These are phyloP conservation scores for Salvelinus fontinalis DNA, from an alignment of 2,113 vertebrate genomes.

Conservation along the genomic window DNA sequence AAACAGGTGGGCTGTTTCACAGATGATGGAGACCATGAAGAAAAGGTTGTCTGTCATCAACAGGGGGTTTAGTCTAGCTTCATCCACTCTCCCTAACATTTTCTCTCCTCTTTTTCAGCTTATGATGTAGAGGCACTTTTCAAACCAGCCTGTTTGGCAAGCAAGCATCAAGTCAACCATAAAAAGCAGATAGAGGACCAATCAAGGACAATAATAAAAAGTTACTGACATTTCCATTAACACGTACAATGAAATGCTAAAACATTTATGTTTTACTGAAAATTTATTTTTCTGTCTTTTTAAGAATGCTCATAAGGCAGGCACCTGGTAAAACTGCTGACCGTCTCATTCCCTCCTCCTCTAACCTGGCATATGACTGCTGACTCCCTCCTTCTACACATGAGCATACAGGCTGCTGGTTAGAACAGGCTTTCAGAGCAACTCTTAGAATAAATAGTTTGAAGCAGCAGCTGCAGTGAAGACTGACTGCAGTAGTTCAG, in stretches of 20 bases:
- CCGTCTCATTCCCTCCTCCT: background rate
- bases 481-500: constrained; percentile 35
- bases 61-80: background rate
- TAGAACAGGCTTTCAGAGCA: constrained; percentile 11
- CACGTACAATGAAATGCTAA: background rate
- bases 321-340: background rate
- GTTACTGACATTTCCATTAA: constrained; percentile 3
- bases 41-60: constrained; percentile 3
- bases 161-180: background rate
- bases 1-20: constrained; percentile 17
- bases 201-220: background rate
- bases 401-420: background rate
- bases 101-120: background rate
- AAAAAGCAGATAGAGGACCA: background rate
- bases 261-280: background rate
- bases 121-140: background rate
- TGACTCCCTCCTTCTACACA: background rate
- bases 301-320: background rate
- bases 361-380: no score
- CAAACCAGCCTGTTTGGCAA: background rate
- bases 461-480: constrained; percentile 44
- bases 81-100: background rate
- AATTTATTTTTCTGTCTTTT: no score
- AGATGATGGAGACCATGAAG: background rate
- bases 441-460: no score